phyloP scores from a whole-genome alignment of 2,888 invertebrate species.

The Acleris laterana region DNA sequence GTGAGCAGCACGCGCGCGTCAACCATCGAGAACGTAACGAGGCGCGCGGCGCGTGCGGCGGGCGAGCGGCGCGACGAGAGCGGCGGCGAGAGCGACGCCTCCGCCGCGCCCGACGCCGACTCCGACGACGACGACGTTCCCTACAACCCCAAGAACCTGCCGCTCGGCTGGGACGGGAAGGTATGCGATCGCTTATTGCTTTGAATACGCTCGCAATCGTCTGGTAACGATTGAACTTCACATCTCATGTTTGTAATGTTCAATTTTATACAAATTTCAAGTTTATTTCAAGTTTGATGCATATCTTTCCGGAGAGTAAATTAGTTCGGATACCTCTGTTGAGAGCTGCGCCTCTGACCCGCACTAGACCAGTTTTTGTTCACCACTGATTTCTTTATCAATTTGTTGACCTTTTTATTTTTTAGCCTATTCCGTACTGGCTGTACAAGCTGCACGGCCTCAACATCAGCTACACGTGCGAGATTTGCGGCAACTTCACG shows the following conservation, averaged over 20 bases:
- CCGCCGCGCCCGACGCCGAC: constrained; percentile 93
- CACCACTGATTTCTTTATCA: background rate
- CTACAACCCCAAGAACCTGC: constrained; percentile 99
- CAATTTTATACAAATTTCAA: too few species aligned
- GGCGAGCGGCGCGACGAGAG: constrained; percentile 97
- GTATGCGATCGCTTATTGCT: constrained; percentile 59
- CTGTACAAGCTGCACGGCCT: constrained; percentile 99
- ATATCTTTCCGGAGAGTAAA: too few species aligned
- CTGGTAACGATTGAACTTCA: too few species aligned
- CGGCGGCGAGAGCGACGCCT: constrained; percentile 92
- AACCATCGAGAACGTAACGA: constrained; percentile 98
- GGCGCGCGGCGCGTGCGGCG: constrained; percentile 98
- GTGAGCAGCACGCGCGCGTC: constrained; percentile 93
- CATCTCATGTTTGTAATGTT: too few species aligned
- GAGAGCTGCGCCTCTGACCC: too few species aligned
- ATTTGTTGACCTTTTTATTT: constrained; percentile 32
- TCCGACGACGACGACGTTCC: constrained; percentile 97
- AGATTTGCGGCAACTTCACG: constrained; percentile 99
- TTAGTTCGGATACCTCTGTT: too few species aligned
- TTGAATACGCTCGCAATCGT: background rate
- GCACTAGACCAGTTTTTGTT: too few species aligned
- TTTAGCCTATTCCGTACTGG: constrained; percentile 93
- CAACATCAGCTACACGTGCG: constrained; percentile 99
- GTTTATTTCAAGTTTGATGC: too few species aligned
- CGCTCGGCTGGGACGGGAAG: constrained; percentile 99